Percentiles rank a stretch among this genome's conserved stretches.
Evolutionary conservation across 2,113 vertebrate species (phyloP).

Genomic region (Callocephalon fimbriatum): DNA sequence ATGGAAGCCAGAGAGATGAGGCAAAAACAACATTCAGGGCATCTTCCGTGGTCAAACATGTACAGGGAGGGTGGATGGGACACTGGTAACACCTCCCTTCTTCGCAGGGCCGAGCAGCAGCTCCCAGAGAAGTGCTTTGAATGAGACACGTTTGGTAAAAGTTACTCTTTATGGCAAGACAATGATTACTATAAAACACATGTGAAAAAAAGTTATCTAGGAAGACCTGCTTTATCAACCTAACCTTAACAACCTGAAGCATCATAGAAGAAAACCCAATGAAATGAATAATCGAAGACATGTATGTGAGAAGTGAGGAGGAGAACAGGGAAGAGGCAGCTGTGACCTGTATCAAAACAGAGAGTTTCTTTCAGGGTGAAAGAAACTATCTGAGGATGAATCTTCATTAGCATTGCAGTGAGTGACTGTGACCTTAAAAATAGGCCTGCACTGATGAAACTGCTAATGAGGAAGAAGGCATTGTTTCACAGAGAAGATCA

Average conservation of each 20-base stretch:
- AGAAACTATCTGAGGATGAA: background rate
- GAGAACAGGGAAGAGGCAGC: background rate
- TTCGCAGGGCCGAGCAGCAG: background rate
- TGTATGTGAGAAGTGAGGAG: background rate
- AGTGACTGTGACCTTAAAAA: conserved; percentile 26
- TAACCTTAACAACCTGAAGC: background rate
- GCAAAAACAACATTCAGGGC: background rate
- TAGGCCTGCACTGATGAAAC: background rate
- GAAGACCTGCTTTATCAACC: background rate
- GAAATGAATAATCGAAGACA: background rate
- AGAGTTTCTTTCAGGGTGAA: background rate
- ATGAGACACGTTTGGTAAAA: background rate
- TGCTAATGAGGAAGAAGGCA: background rate
- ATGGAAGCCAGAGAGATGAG: background rate
- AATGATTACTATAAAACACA: background rate
- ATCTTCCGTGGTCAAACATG: background rate
- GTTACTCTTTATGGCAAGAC: background rate
- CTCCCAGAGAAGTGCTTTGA: background rate
- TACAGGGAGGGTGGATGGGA: background rate
- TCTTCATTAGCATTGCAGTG: background rate
- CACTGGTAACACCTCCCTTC: background rate
- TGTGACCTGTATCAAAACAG: background rate
- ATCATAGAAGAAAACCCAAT: fast-evolving
- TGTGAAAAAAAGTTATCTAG: background rate
- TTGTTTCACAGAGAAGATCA: background rate